These are phyloP conservation scores for Leptinotarsa tumamoca DNA, from an alignment of 2,888 invertebrate genomes.

Conservation along the genomic window DNA sequence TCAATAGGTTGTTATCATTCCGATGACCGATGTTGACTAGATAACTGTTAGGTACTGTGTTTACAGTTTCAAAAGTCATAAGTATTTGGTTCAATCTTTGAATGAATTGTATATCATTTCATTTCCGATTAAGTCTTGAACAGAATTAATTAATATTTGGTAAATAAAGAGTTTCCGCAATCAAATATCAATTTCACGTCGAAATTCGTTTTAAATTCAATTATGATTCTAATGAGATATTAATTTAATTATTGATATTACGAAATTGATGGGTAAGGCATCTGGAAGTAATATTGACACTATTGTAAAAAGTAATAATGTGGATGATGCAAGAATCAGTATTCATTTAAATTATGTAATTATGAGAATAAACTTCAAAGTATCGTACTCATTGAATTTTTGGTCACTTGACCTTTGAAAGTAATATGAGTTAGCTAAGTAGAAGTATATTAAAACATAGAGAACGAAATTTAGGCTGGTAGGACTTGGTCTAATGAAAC, in stretches of 20 bases:
- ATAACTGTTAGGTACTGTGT: too few species aligned
- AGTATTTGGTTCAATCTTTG: too few species aligned
- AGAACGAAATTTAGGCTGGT: too few species aligned
- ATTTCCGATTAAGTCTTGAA: background rate
- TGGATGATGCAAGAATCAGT: background rate
- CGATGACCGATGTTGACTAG: too few species aligned
- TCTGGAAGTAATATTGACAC: background rate
- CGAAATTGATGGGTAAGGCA: slow-evolving; percentile 18
- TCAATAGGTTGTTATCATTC: too few species aligned
- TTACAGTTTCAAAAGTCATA: too few species aligned
- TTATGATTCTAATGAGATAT: slow-evolving; percentile 45
- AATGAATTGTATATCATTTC: too few species aligned
- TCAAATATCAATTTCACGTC: slow-evolving; percentile 46
- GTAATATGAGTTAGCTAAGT: too few species aligned
- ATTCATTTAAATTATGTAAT: background rate
- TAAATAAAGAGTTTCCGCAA: slow-evolving; percentile 18
- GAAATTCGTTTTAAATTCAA: slow-evolving; percentile 49
- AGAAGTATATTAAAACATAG: too few species aligned
- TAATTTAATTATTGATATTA: slow-evolving; percentile 39
- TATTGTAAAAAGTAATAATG: background rate
- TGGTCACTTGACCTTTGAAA: too few species aligned
- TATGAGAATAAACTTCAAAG: background rate
- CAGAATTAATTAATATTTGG: slow-evolving; percentile 12
- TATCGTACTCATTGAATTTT: too few species aligned
- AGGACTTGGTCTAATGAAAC: too few species aligned